Evolutionary conservation across 2,113 vertebrate species (phyloP).

Genomic region (Meles meles): DNA sequence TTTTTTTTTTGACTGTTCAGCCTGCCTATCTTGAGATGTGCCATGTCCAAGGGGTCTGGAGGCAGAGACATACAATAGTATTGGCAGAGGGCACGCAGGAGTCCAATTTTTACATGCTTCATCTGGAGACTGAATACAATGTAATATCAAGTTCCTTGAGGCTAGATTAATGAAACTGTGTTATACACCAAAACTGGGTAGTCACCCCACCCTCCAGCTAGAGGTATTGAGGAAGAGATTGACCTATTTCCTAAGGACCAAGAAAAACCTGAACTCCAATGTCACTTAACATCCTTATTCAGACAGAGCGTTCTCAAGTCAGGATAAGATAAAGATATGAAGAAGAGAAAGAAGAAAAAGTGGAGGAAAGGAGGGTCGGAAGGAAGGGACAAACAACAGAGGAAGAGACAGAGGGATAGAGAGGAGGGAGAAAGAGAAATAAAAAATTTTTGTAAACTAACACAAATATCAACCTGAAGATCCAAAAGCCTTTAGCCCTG

Average conservation of each 20-base stretch:
- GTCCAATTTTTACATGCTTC: not conserved
- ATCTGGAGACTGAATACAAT: not conserved
- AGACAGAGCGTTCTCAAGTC: not conserved
- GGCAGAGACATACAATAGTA: accelerated
- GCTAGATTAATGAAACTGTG: not conserved
- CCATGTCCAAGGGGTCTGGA: not conserved
- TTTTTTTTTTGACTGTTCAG: not conserved
- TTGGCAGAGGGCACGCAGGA: not conserved
- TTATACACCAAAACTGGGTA: not conserved
- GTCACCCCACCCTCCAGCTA: not conserved
- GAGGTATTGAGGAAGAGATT: not conserved
- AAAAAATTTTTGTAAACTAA: not conserved
- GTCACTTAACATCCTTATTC: not conserved
- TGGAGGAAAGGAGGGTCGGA: not conserved
- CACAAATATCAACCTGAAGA: not conserved
- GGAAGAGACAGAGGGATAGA: not conserved
- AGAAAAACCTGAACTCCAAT: not conserved
- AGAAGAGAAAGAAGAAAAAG: not conserved
- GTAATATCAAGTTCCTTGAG: not conserved
- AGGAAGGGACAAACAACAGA: not conserved
- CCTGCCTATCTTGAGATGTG: not conserved
- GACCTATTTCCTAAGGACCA: not conserved
- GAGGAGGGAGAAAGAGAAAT: not conserved
- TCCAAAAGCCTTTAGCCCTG: not conserved
- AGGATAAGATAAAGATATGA: not conserved